Evolutionary conservation across 2,113 vertebrate species (phyloP).

Genomic region (Silurus asotus): DNA sequence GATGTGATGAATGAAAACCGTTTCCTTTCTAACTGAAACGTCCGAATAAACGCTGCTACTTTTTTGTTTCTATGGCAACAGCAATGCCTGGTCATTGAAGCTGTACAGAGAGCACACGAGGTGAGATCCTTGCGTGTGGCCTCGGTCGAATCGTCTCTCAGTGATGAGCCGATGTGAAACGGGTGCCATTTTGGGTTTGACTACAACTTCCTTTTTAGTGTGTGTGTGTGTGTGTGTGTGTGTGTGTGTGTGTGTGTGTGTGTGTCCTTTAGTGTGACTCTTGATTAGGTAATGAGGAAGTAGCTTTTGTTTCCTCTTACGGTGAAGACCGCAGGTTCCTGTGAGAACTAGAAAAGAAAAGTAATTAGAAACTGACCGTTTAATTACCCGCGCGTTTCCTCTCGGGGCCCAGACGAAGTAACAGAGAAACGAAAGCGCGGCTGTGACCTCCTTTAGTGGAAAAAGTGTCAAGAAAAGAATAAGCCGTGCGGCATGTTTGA

Average conservation of each 20-base stretch:
- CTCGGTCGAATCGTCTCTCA: neutral
- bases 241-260: neutral
- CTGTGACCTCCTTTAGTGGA: neutral
- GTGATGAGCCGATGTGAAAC: neutral
- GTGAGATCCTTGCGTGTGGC: neutral
- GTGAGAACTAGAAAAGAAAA: neutral
- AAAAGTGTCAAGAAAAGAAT: neutral
- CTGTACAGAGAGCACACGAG: neutral
- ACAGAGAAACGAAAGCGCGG: accelerated
- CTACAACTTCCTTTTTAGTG: neutral
- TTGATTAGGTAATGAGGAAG: conserved; percentile 7
- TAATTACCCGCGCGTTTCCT: neutral
- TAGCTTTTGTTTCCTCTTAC: neutral
- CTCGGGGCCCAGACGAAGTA: neutral
- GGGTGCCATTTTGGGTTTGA: neutral
- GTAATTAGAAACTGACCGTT: conserved; percentile 23
- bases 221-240: neutral
- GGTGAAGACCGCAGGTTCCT: neutral
- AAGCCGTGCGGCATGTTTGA: neutral
- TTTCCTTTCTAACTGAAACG: too few species aligned
- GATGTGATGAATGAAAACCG: too few species aligned
- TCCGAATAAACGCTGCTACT: too few species aligned
- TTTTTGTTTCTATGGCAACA: too few species aligned
- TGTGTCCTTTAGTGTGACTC: neutral
- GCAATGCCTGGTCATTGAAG: neutral